Conservation (phyloP, 2,888 invertebrate genomes). For the Empis livida region DNA sequence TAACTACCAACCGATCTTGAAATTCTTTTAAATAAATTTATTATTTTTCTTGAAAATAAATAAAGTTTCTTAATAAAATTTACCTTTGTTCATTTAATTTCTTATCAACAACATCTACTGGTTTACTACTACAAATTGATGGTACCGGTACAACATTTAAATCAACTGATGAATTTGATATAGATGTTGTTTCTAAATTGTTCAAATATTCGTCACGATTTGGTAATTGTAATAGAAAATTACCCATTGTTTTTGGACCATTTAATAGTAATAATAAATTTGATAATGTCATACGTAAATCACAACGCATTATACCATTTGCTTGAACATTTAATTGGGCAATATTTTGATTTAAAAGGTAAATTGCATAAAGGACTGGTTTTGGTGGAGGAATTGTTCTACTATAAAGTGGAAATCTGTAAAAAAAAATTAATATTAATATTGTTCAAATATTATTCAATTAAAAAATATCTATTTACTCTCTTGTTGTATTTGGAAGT, state of each 20-base stretch:
- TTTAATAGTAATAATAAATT: conserved; percentile 27
- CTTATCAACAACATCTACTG: conserved; percentile 5
- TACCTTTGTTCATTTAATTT: conserved; percentile 9
- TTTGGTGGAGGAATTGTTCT: conserved; percentile 30
- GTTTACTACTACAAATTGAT: conserved; percentile 2
- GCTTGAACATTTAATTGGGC: conserved; percentile 56
- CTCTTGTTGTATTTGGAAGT: conserved; percentile 50
- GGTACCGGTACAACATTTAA: conserved; percentile 26
- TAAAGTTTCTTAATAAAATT: neutral
- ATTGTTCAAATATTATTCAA: neutral
- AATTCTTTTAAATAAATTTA: conserved; percentile 1
- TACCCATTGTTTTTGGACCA: conserved; percentile 5
- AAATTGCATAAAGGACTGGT: conserved; percentile 71
- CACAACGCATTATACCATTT: conserved; percentile 19
- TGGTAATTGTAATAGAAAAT: conserved; percentile 5
- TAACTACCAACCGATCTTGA: conserved; percentile 31
- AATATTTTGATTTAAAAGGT: conserved; percentile 86
- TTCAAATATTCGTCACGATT: conserved; percentile 1
- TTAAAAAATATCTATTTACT: conserved; percentile 33
- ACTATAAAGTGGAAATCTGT: conserved; percentile 69
- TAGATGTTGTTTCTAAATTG: conserved; percentile 12
- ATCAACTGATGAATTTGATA: conserved; percentile 29
- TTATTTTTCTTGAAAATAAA: no score
- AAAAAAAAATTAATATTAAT: conserved; percentile 20
- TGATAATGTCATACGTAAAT: conserved; percentile 27